Percentiles rank a stretch among this genome's conserved stretches.
Evolutionary conservation across 2,888 invertebrate species (phyloP).

Genomic region (Aproaerema taeniolella): DNA sequence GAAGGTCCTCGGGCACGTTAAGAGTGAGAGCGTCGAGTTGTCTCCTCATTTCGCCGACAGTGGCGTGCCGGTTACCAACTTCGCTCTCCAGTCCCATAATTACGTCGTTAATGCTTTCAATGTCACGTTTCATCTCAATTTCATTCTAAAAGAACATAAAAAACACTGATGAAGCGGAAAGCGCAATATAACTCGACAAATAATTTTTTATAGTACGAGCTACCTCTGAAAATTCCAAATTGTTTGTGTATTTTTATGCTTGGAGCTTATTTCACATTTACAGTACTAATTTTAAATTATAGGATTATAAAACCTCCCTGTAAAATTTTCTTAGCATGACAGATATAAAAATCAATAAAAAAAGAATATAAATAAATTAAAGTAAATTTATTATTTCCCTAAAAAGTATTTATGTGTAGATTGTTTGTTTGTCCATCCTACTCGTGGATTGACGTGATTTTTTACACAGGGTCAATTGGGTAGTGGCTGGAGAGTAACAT

Average conservation of each 20-base stretch:
- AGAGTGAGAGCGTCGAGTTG: neutral
- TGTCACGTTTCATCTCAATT: constrained; percentile 1
- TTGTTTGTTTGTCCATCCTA: too few species aligned
- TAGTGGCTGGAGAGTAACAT: too few species aligned
- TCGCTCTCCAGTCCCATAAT: neutral
- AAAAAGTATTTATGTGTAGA: too few species aligned
- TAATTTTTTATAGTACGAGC: too few species aligned
- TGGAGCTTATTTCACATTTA: neutral
- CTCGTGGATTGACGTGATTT: too few species aligned
- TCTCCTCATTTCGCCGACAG: constrained; percentile 1
- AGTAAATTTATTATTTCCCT: too few species aligned
- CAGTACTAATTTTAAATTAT: neutral
- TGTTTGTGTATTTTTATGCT: neutral
- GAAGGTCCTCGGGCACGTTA: neutral
- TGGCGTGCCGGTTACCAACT: neutral
- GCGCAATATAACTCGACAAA: too few species aligned
- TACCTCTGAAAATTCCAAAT: neutral
- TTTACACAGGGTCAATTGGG: too few species aligned
- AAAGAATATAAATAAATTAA: too few species aligned
- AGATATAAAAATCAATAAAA: too few species aligned
- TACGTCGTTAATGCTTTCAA: neutral
- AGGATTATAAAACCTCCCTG: neutral
- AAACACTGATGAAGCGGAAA: too few species aligned
- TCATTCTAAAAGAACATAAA: constrained; percentile 3
- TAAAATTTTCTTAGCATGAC: neutral